Evolutionary conservation across 2,888 invertebrate species (phyloP).

Genomic region (Chalcosyrphus nemorum): DNA sequence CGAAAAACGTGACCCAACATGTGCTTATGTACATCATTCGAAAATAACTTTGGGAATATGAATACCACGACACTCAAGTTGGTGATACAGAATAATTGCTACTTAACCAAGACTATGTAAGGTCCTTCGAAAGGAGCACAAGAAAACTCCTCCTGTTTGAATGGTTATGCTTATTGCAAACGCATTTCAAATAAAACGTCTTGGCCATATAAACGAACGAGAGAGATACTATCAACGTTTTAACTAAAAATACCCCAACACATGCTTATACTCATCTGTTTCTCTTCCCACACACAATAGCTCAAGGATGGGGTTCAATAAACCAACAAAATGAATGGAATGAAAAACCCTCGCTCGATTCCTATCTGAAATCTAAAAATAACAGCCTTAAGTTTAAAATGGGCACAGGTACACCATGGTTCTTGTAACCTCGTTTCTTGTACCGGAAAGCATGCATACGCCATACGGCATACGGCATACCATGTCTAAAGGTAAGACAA

Average conservation of each 20-base stretch:
- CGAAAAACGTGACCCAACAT: slow-evolving; percentile 31
- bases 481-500: not conserved
- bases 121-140: slow-evolving; percentile 41
- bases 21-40: slow-evolving; percentile 24
- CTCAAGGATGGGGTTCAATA: not conserved
- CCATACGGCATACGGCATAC: no score
- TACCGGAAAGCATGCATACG: no score
- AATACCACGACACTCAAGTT: slow-evolving; percentile 6
- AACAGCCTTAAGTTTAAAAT: not conserved
- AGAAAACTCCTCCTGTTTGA: slow-evolving; percentile 38
- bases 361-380: not conserved
- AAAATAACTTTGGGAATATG: slow-evolving; percentile 16
- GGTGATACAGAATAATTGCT: slow-evolving; percentile 25
- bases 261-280: not conserved
- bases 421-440: slow-evolving; percentile 14
- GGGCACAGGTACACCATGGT: not conserved
- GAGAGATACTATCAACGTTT: not conserved
- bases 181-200: slow-evolving; percentile 40
- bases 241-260: not conserved
- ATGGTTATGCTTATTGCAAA: slow-evolving; percentile 50
- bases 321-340: not conserved
- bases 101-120: not conserved
- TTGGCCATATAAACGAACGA: slow-evolving; percentile 31
- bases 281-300: not conserved
- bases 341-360: not conserved